phyloP scores from a whole-genome alignment of 1,140 invertebrate genomes.

The Drosophila miranda region DNA sequence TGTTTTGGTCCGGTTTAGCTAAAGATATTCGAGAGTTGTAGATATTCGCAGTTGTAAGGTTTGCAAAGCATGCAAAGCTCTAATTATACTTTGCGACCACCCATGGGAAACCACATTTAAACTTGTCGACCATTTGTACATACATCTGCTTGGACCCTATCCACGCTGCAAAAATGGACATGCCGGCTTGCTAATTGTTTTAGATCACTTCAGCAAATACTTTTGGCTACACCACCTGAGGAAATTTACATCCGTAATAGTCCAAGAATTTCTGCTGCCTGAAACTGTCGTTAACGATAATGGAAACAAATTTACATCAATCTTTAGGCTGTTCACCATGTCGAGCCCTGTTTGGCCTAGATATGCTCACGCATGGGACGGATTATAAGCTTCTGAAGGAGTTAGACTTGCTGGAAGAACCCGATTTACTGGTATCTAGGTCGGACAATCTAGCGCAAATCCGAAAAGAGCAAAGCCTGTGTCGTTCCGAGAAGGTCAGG shows the following conservation, averaged over 20 bases:
- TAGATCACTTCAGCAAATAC: not conserved
- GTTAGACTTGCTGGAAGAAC: not conserved
- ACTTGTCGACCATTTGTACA: not conserved
- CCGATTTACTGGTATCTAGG: too few species aligned
- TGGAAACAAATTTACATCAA: constrained; percentile 11
- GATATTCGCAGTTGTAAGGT: constrained; percentile 13
- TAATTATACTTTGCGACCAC: constrained; percentile 15
- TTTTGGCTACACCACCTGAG: not conserved
- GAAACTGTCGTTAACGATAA: not conserved
- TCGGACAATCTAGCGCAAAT: not conserved
- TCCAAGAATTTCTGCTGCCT: not conserved
- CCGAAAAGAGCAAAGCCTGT: not conserved
- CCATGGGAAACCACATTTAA: constrained; percentile 4
- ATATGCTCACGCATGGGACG: constrained; percentile 19
- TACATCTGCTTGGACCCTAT: not conserved
- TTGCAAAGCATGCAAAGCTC: constrained; percentile 31
- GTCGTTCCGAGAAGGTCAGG: too few species aligned
- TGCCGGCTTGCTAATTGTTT: not conserved
- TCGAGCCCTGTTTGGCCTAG: constrained; percentile 17
- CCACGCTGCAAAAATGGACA: not conserved
- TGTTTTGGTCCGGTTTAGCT: constrained; percentile 25
- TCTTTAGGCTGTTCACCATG: constrained; percentile 22
- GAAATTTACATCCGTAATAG: not conserved
- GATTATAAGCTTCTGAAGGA: not conserved
- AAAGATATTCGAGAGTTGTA: constrained; percentile 10